Conservation (phyloP, 2,113 vertebrate genomes). For the Daubentonia madagascariensis region DNA sequence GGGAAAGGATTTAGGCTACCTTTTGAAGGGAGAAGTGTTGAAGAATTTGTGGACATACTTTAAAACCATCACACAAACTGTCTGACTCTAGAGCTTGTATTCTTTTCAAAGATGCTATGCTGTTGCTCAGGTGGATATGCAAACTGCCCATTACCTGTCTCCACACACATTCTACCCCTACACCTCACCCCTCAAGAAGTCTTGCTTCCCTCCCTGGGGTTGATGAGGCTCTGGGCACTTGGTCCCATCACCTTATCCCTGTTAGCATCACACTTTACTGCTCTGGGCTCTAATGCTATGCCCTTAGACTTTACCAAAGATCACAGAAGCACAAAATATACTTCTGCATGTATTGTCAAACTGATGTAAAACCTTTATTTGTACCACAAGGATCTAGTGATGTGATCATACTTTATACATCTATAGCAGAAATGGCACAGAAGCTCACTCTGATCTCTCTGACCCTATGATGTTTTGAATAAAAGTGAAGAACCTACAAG, state of each 20-base stretch:
- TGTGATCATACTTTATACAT: background rate
- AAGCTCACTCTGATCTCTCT: background rate
- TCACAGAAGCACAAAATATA: background rate
- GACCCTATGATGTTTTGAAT: background rate
- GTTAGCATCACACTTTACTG: background rate
- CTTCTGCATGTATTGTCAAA: background rate
- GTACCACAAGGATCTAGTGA: too few relatives aligned
- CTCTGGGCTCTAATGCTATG: background rate
- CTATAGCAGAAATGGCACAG: background rate
- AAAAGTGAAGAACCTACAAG: background rate
- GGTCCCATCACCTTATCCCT: background rate
- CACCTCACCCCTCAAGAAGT: background rate
- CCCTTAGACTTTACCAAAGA: background rate
- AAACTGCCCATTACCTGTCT: background rate
- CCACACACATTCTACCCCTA: rapidly evolving
- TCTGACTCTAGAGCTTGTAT: background rate
- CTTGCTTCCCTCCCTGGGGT: background rate
- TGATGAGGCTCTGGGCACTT: background rate
- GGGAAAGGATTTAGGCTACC: background rate
- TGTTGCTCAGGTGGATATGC: background rate
- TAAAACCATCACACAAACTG: background rate
- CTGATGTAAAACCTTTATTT: background rate
- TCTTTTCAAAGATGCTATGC: background rate
- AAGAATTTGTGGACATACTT: background rate
- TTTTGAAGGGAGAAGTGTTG: background rate